Base-by-base conservation (phyloP, 1,140 invertebrate species). In the Pseudobourletiella spinata region DNA sequence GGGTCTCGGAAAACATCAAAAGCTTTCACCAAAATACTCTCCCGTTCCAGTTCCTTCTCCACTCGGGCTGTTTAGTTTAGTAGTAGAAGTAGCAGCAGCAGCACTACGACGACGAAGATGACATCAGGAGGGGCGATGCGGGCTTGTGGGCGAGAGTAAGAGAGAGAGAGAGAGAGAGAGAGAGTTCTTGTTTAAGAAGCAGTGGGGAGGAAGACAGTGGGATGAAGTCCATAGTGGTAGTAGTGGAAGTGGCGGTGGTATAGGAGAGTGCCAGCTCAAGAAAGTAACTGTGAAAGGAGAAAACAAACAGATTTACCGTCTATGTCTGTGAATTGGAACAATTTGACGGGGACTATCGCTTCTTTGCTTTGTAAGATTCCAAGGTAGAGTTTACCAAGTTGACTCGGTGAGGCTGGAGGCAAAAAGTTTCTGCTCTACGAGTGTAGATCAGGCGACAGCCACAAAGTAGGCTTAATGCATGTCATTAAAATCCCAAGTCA, bases 401-500 rank as follows among this genome's bases (percentile, higher is more conserved):
- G 32, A n/a, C n/a, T n/a, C 8, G n/a, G 32, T 11, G 32, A 39
- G 32, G n/a, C 32, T 39, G 32, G 32, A 39, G 32, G 32, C 32
- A 39, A 39, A 39, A 39, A 39, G 32, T 39, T 39, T 39, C 32
- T 39, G n/a, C 8, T 39, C 32, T 39, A 46, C 15, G 8, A 46
- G 6, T 18, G 18, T 20, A 46, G 44, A 51, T 51, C 48, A 51
- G 24, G 48, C 48, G 48, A 51, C 48, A 51, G 48, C 48, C 48
- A 51, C 48, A 51, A 51, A 51, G 48, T 25, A 51, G 48, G 48
- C 48, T 51, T 51, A 51, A 51, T 51, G 25, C 24, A 51, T 51
- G 48, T 51, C 48, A 51, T 51, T 51, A 51, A 46, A 51, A 51
- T 51, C 48, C 48, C 48, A 51, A 51, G 48, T 25, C 48, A 51